Conservation (phyloP, 2,113 vertebrate genomes). For the Cottus gobio region DNA sequence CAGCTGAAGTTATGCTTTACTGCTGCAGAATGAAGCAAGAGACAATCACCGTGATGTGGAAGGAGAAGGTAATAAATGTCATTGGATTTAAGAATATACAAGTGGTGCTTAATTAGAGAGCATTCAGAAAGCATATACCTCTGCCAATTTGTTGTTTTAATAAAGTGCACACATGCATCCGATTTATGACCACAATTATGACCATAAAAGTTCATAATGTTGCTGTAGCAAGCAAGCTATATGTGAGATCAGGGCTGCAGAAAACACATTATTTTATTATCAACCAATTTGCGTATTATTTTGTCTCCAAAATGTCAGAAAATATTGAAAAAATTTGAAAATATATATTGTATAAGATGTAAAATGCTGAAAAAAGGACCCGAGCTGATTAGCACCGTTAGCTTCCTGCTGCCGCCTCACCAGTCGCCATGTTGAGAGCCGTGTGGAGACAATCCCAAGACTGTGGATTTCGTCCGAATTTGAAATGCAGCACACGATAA, state of each 20-base stretch:
- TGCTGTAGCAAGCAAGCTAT: not conserved
- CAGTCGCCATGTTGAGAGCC: not conserved
- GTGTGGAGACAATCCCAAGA: not conserved
- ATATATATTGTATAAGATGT: too few species aligned
- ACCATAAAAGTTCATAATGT: not conserved
- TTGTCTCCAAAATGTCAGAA: not conserved
- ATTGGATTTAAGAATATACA: not conserved
- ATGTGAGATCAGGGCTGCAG: not conserved
- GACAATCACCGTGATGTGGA: constrained; percentile 19
- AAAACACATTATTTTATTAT: not conserved
- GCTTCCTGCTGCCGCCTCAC: not conserved
- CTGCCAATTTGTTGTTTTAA: not conserved
- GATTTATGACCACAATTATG: not conserved
- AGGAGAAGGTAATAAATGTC: constrained; percentile 22
- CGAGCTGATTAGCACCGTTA: not conserved
- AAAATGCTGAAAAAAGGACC: not conserved
- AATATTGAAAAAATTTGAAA: not conserved
- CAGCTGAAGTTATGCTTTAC: constrained; percentile 11
- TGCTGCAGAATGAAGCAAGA: constrained; percentile 18
- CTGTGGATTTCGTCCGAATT: not conserved
- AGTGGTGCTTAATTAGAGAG: not conserved
- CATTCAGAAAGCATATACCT: not conserved
- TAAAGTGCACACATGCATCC: not conserved
- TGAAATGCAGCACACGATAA: not conserved
- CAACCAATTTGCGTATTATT: not conserved